Base-by-base conservation (phyloP, 2,888 invertebrate genomes). In the Anorthoa munda region DNA sequence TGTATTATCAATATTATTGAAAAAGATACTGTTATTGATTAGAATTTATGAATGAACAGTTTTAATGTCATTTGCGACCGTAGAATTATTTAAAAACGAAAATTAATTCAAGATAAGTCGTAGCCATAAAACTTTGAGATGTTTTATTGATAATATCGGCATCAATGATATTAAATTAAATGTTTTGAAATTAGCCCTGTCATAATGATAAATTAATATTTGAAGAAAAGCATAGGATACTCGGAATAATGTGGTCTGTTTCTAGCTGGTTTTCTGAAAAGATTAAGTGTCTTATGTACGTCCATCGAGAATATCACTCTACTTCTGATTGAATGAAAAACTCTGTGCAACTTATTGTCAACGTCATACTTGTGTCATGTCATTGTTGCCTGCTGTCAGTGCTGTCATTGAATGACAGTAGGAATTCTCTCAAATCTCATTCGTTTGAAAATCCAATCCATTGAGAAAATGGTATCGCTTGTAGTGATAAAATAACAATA, bases 1-100 rank as follows among this genome's bases (percentile, higher is more conserved):
- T 86, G 78, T 86, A 83, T 77, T 85, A 82, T 86, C 77, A 81
- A 72, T 72, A 75, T 73, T 74, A 67, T 60, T 46, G 26, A 67
- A 77, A 70, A 66, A 69, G 69, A 46, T 75, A 63, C 15, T 58
- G 31, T n/a, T 26, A 58, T 46, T 76, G 70, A 63, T 69, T 66
- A 39, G 46, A 63, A 68, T 72, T 31, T 50, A 70, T 76, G 53
- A 68, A 72, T 81, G 71, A 68, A 72, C 59, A 56, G 48, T 55
- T 58, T 17, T 26, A 50, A 56, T 11, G 65, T 56, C 26, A 11
- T 59, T 39, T 46, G 39, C 0, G 21, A 53, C 1, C 12, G 11
- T 48, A 23, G 2, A 80, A 80, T 23, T 74, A 63, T 51, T 46
- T n/a, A 48, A 51, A 73, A 4, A 17, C 1, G n/a, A 4, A 17